These are phyloP conservation scores for Archivesica marissinica DNA, from an alignment of 1,140 invertebrate genomes.

Conservation along the genomic window DNA sequence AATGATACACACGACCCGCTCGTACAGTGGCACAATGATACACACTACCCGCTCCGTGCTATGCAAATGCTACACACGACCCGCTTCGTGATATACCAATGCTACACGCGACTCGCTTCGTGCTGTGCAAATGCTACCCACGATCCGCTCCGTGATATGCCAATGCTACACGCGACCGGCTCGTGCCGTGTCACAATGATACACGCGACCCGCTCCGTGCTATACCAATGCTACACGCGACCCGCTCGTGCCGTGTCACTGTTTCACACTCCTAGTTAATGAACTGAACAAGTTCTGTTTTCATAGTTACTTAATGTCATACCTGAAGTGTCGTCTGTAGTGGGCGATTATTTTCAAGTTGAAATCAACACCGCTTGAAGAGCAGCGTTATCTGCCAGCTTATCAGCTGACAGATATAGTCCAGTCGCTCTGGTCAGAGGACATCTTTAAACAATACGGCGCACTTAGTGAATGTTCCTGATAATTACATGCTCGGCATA, in stretches of 20 bases:
- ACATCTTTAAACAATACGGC: not conserved
- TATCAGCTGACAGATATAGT: conserved; percentile 29
- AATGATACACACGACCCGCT: too few relatives aligned
- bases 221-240: not conserved
- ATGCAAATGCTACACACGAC: too few relatives aligned
- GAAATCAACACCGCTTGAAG: conserved; percentile 38
- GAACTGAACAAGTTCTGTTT: conserved; percentile 9
- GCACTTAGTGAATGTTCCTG: conserved; percentile 2
- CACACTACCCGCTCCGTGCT: too few relatives aligned
- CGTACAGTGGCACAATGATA: too few relatives aligned
- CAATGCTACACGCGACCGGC: too few relatives aligned
- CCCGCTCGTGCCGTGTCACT: not conserved
- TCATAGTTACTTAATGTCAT: conserved; percentile 27
- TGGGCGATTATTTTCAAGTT: conserved; percentile 39
- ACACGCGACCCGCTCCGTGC: too few relatives aligned
- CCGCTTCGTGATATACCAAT: too few relatives aligned
- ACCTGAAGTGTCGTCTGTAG: not conserved
- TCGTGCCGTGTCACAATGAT: too few relatives aligned
- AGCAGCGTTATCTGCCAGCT: not conserved
- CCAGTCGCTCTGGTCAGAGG: not conserved
- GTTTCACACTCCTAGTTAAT: not conserved
- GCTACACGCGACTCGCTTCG: too few relatives aligned
- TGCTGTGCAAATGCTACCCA: too few relatives aligned
- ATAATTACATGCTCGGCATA: not conserved
- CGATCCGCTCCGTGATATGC: too few relatives aligned